phyloP scores from a whole-genome alignment of 2,888 invertebrate species.

The Caenorhabditis macrosperma region DNA sequence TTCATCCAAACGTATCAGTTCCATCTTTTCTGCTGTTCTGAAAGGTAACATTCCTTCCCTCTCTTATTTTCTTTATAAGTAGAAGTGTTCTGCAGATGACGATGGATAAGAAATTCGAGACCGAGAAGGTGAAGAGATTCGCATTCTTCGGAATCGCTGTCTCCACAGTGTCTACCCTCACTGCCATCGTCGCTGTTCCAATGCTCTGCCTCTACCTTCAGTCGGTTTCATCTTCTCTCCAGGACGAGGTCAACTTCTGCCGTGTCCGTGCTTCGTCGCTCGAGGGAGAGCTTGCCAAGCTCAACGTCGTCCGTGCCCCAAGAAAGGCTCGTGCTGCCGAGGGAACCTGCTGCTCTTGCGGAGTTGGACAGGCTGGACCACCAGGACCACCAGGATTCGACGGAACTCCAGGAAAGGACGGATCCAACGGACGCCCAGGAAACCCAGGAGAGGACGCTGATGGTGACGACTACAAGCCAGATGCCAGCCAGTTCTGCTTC shows the following conservation, averaged over 20 bases:
- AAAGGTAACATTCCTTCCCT: conserved; percentile 42
- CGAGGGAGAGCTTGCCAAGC: conserved; percentile 69
- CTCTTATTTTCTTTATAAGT: background rate
- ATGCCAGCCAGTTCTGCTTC: conserved; percentile 68
- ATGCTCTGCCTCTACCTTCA: conserved; percentile 72
- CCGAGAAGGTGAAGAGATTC: conserved; percentile 63
- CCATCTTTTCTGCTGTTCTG: conserved; percentile 56
- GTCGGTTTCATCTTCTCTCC: conserved; percentile 73
- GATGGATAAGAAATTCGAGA: conserved; percentile 62
- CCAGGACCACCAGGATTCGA: conserved; percentile 68
- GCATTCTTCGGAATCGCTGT: conserved; percentile 69
- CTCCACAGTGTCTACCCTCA: conserved; percentile 68
- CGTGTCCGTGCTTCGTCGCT: conserved; percentile 68
- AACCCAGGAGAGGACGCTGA: conserved; percentile 67
- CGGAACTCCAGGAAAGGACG: conserved; percentile 68
- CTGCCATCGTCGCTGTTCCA: conserved; percentile 70
- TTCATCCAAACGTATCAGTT: conserved; percentile 50
- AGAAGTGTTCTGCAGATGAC: conserved; percentile 45
- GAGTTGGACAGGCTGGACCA: conserved; percentile 68
- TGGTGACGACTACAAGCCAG: conserved; percentile 60
- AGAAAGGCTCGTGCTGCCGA: conserved; percentile 66
- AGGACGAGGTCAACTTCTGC: conserved; percentile 76
- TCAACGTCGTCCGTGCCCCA: conserved; percentile 62
- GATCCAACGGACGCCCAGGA: conserved; percentile 68
- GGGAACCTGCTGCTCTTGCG: conserved; percentile 68